Evolutionary conservation across 2,113 vertebrate genomes (phyloP), one percentile per base, ranked within the genome.

Genomic region (Dascyllus trimaculatus): DNA sequence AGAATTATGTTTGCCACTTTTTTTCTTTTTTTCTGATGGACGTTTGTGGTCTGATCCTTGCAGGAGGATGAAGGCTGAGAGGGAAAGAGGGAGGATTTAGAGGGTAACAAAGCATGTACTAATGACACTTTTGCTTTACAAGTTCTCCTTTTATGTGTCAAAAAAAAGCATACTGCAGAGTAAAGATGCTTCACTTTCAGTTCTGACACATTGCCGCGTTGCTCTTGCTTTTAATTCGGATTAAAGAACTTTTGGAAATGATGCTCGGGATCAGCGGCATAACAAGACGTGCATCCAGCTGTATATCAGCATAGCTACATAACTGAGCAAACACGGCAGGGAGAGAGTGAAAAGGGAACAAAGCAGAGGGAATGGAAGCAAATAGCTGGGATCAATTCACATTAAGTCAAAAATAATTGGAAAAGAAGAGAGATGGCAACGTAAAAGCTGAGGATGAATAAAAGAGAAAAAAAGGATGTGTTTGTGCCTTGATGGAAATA

Each of bases 11-110:
- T 67, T 59, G 24, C 46, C 18, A 6, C 5, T 18, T 65, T 62
- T 75, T 18, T 52, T 64, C 8, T 43, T 64, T 62, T 75, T 18
- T 52, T 54, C 63, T 64, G 61, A 78, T 63, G 67, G 52, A 80
- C 18, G 8, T 38, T 70, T 65, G 32, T 24, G 19, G 59, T 74
- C 32, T 60, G 68, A 75, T 81, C 71, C 38, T 26, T 43, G 62
- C 70, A 65, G 48, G 57, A 0, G 57, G 54, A 71, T 54, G 14
- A 52, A 72, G 53, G 48, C 40, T 58, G 46, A 59, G 53, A 60
- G 58, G 65, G 26, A 53, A 19, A 40, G 43, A 74, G 51, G 61
- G 48, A n/a, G 46, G 56, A 71, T 81, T 76, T 69, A 66, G 29
- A 58, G 43, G 57, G 4, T 60, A 61, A 75, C 24, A 65, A 60